Base-by-base conservation (phyloP, 2,797 vertebrate genomes). In the Leuciscus waleckii region DNA sequence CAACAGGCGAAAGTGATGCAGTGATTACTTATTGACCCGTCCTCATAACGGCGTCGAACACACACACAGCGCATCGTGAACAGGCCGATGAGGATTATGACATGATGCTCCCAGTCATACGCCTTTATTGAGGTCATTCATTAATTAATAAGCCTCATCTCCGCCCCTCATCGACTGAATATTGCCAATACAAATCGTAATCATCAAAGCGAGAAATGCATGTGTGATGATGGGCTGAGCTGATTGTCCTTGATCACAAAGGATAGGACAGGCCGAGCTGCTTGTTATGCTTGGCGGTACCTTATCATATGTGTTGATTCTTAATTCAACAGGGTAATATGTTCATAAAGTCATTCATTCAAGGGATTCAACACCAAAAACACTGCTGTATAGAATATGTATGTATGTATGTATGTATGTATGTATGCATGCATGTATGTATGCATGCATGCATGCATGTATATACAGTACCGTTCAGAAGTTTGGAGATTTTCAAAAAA, bases 51-150 rank as follows among this genome's bases (percentile, higher is more conserved):
- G 93, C 90, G 93, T 92, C 93, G 92, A 95, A 94, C 92, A 94
- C 94, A 96, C 91, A 94, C 95, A 93, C 95, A 95, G 94, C 89
- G 94, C 91, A 94, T 97, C 94, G 95, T 95, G 95, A 96, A 95
- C 96, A 90, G 94, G 94, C 94, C 92, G 95, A 95, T 95, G 95
- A 85, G 93, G 93, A 97, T 97, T 98, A 98, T 97, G 97, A 97
- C 97, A 97, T 94, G 95, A 37, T 5, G 96, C 94, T 95, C 94
- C 89, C 90, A 95, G 95, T 94, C 94, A 79, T 93, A 91, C 93
- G 94, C 96, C 91, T 94, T 95, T 96, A 98, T 97, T 96, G 95
- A 94, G 96, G 97, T 94, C 95, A 95, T 94, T 83, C 93, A 97
- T 97, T 96, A 96, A 97, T 87, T 87, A 97, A 95, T 92, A 94